These are phyloP conservation scores for Exephanes ischioxanthus DNA, from an alignment of 2,888 invertebrate genomes.

Conservation along the genomic window DNA sequence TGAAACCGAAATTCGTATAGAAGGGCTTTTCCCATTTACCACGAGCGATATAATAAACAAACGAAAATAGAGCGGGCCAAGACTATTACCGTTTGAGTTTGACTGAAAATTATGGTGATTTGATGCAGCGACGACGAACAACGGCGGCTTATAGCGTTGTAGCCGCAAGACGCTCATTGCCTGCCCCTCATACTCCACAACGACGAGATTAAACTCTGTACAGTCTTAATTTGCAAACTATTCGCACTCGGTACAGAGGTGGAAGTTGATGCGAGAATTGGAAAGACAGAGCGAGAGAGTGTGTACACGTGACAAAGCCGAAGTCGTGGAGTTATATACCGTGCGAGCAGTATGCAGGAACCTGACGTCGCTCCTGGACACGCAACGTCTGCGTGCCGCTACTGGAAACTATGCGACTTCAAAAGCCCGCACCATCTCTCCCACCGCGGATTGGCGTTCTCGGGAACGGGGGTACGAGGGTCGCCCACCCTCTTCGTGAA, in stretches of 20 bases:
- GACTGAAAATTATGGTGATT: background rate
- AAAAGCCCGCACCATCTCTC: slow-evolving; percentile 75
- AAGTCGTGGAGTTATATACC: slow-evolving; percentile 49
- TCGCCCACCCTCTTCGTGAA: slow-evolving; percentile 68
- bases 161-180: slow-evolving; percentile 32
- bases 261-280: slow-evolving; percentile 6
- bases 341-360: slow-evolving; percentile 45
- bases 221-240: slow-evolving; percentile 76
- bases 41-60: slow-evolving; percentile 2
- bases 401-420: slow-evolving; percentile 80
- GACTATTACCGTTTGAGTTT: background rate
- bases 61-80: background rate
- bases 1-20: background rate
- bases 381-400: slow-evolving; percentile 82
- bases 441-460: slow-evolving; percentile 25
- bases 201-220: slow-evolving; percentile 38
- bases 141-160: background rate
- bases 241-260: slow-evolving; percentile 59
- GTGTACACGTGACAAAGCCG: slow-evolving; percentile 36
- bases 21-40: background rate
- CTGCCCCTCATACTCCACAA: slow-evolving; percentile 23
- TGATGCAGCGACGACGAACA: background rate
- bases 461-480: background rate
- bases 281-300: slow-evolving; percentile 2
- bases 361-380: slow-evolving; percentile 75